Conservation (phyloP, 2,888 invertebrate species). For the Tineola bisselliella region DNA sequence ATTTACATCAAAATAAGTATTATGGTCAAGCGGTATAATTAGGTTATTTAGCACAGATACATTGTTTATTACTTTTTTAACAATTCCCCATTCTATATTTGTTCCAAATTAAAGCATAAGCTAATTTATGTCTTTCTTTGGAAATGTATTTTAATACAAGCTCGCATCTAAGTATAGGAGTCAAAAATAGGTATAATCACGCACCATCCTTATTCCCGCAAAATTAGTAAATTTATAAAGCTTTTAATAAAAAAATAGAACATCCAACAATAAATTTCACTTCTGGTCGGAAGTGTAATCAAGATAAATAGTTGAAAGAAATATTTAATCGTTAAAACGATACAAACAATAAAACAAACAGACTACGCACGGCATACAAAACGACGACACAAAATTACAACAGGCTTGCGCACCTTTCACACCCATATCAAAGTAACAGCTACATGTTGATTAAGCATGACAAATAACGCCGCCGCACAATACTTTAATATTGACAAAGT, state of each 20-base stretch:
- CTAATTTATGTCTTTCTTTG: no score
- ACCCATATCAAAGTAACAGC: neutral
- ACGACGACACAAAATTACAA: neutral
- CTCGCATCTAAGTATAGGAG: no score
- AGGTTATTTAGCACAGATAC: neutral
- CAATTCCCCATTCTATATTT: no score
- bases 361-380: neutral
- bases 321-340: conserved; percentile 15
- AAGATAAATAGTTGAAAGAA: conserved; percentile 14
- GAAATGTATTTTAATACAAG: no score
- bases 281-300: conserved; percentile 10
- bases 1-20: neutral
- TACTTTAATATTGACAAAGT: neutral
- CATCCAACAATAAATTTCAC: neutral
- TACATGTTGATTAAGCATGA: neutral
- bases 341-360: conserved; percentile 15
- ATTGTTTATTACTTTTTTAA: neutral
- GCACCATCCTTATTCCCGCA: no score
- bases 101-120: no score
- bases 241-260: no score
- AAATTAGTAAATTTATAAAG: no score
- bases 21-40: neutral
- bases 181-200: no score
- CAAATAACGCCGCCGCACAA: neutral
- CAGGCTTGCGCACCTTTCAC: neutral